These are phyloP conservation scores for Ichneumoninae sp. DNA, from an alignment of 2,888 invertebrate genomes.

Conservation along the genomic window DNA sequence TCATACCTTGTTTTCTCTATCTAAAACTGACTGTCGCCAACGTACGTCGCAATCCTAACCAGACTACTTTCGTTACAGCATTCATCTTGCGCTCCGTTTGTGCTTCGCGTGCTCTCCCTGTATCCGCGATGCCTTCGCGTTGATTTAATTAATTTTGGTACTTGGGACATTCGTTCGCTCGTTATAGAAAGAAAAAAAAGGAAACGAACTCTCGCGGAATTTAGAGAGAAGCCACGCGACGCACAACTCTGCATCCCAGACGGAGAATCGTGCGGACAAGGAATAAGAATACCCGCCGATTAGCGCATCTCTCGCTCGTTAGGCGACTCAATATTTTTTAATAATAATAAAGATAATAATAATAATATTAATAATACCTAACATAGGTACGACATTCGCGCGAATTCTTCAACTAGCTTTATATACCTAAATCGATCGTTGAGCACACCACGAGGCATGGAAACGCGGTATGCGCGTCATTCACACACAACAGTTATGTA, in stretches of 20 bases:
- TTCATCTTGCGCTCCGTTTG: not conserved
- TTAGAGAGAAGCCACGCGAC: not conserved
- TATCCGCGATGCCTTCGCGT: not conserved
- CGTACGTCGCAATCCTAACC: conserved; percentile 30
- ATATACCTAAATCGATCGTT: conserved; percentile 50
- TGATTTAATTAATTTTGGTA: not conserved
- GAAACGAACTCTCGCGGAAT: not conserved
- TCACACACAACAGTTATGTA: conserved; percentile 30
- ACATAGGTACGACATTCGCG: conserved; percentile 55
- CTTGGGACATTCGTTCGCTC: not conserved
- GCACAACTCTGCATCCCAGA: not conserved
- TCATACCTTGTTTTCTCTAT: conserved; percentile 55
- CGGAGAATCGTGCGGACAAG: conserved; percentile 10
- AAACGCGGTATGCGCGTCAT: conserved; percentile 51
- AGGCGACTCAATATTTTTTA: conserved; percentile 16
- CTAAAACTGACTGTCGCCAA: conserved; percentile 59
- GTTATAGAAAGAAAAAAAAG: conserved; percentile 7
- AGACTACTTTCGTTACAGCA: conserved; percentile 16
- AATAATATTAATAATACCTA: conserved; percentile 53
- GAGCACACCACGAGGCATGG: conserved; percentile 58
- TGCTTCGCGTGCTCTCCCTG: not conserved
- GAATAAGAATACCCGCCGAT: conserved; percentile 25
- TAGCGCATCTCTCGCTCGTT: conserved; percentile 16
- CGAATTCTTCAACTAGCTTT: not conserved
- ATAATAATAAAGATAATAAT: conserved; percentile 3